Conservation (phyloP, 2,113 vertebrate genomes). For the Anhinga anhinga region DNA sequence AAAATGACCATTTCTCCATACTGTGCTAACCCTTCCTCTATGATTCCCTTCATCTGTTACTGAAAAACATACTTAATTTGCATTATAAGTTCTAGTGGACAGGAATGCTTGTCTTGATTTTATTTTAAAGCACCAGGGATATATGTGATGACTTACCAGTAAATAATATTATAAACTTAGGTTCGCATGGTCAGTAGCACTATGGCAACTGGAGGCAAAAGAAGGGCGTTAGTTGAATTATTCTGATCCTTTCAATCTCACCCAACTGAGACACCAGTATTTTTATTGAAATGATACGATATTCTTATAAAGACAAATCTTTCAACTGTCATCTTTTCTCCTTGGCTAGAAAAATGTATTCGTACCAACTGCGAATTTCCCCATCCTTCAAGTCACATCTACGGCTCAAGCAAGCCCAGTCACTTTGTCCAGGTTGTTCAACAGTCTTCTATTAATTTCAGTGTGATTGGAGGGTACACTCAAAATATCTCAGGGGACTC, state of each 20-base stretch:
- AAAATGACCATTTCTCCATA: background rate
- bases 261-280: background rate
- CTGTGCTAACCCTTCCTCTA: background rate
- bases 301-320: background rate
- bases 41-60: background rate
- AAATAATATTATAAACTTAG: background rate
- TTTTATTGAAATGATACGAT: conserved; percentile 7
- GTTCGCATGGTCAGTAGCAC: background rate
- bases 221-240: background rate
- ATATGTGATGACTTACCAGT: background rate
- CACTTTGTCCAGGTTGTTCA: background rate
- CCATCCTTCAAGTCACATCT: background rate
- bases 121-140: background rate
- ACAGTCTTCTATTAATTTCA: background rate
- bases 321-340: background rate
- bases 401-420: background rate
- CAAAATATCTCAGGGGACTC: background rate
- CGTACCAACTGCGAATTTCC: background rate
- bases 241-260: conserved; percentile 1
- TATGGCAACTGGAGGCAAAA: background rate
- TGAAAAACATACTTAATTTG: background rate
- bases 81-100: background rate
- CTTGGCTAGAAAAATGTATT: background rate
- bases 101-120: conserved; percentile 12
- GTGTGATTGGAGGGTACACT: background rate